These are phyloP conservation scores for Champsocephalus esox DNA, from an alignment of 2,797 vertebrate genomes.

Conservation along the genomic window DNA sequence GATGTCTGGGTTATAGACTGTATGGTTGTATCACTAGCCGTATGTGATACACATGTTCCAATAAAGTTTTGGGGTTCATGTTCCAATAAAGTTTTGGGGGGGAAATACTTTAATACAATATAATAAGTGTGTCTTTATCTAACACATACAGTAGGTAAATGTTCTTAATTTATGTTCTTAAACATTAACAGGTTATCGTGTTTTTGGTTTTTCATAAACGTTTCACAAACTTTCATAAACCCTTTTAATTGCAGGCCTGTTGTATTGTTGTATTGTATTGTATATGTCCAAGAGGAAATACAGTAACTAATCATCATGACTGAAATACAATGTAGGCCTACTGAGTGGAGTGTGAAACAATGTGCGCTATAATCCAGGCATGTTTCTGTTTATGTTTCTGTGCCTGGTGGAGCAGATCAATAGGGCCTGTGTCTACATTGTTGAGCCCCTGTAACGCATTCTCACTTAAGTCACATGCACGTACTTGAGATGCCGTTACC, in stretches of 20 bases:
- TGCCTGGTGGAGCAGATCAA: slow-evolving; percentile 16
- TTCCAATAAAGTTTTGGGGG: background rate
- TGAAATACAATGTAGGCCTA: background rate
- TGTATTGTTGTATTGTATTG: background rate
- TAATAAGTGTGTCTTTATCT: background rate
- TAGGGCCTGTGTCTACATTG: slow-evolving; percentile 7
- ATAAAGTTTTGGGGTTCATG: background rate
- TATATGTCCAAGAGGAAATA: background rate
- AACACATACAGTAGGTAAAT: background rate
- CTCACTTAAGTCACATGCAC: slow-evolving; percentile 49
- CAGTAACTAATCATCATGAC: slow-evolving; percentile 5
- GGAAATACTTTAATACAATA: too few species aligned
- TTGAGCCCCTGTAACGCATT: slow-evolving; percentile 11
- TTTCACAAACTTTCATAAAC: background rate
- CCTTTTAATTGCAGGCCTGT: background rate
- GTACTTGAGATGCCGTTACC: slow-evolving; percentile 52
- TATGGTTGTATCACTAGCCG: background rate
- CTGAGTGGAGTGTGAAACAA: slow-evolving; percentile 1
- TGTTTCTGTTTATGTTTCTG: too few species aligned
- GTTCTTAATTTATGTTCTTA: background rate
- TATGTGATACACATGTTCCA: background rate
- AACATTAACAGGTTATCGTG: background rate
- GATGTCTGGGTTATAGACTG: background rate
- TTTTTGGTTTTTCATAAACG: too few species aligned
- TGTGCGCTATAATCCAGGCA: background rate